Conservation (phyloP, 2,113 vertebrate species). For the Toxotes jaculatrix region DNA sequence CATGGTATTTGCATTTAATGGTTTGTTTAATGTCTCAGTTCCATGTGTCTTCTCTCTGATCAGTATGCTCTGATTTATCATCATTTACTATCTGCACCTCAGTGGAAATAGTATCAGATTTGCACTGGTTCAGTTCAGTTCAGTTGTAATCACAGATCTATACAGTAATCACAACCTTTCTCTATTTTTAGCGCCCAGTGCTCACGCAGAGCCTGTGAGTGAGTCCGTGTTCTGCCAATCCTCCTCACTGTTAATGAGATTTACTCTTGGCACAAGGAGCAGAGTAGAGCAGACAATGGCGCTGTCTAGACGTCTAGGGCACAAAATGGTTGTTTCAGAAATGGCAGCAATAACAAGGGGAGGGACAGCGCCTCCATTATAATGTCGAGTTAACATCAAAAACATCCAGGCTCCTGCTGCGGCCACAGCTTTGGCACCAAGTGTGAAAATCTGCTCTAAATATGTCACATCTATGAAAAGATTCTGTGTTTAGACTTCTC, state of each 20-base stretch:
- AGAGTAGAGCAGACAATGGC: constrained; percentile 21
- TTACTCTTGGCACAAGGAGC: constrained; percentile 52
- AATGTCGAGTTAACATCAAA: neutral
- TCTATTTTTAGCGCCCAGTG: constrained; percentile 63
- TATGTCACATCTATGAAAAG: neutral
- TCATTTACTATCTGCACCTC: neutral
- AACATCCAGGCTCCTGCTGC: neutral
- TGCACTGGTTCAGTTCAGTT: constrained; percentile 14
- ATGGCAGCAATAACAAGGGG: neutral
- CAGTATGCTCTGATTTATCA: neutral
- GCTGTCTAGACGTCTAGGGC: constrained; percentile 51
- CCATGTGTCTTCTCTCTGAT: neutral
- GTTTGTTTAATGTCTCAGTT: neutral
- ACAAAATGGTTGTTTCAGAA: constrained; percentile 26
- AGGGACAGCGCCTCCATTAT: neutral
- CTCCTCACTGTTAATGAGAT: constrained; percentile 63
- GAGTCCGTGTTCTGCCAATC: constrained; percentile 40
- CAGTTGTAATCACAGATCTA: constrained; percentile 52
- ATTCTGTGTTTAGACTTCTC: neutral
- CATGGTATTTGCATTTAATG: neutral
- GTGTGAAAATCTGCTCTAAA: constrained; percentile 17
- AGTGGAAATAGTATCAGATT: neutral
- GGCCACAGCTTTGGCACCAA: neutral
- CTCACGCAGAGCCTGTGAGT: constrained; percentile 18
- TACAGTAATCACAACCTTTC: constrained; percentile 33